Percentiles rank a stretch among this genome's conserved stretches.
phyloP scores from a whole-genome alignment of 2,888 invertebrate genomes.

The Gortyna flavago region DNA sequence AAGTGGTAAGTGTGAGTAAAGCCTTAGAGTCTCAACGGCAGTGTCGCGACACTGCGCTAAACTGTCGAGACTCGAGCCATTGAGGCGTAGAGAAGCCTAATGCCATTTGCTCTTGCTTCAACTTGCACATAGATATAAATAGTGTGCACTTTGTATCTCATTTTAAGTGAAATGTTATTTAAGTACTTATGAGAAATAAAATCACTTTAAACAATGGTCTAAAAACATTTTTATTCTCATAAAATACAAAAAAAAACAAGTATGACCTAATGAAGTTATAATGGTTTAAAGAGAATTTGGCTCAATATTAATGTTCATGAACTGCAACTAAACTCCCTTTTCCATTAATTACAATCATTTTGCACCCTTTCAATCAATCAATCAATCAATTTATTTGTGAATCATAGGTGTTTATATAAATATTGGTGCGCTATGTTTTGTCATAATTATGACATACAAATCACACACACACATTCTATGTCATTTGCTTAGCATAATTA shows the following conservation, averaged over 20 bases:
- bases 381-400: too few relatives aligned
- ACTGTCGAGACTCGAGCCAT: conserved; percentile 72
- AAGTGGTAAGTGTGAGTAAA: conserved; percentile 21
- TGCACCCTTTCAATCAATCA: not conserved
- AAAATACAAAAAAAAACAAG: too few relatives aligned
- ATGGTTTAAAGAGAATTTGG: not conserved
- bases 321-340: not conserved
- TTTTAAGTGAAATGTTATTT: not conserved
- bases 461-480: too few relatives aligned
- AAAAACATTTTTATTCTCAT: too few relatives aligned
- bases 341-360: not conserved
- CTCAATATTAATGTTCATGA: not conserved
- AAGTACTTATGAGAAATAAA: too few relatives aligned
- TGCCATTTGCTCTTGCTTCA: conserved; percentile 78
- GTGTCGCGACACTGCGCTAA: conserved; percentile 62
- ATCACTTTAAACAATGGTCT: too few relatives aligned
- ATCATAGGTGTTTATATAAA: too few relatives aligned
- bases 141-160: conserved; percentile 37
- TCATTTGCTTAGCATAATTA: not conserved
- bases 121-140: conserved; percentile 73
- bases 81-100: conserved; percentile 79
- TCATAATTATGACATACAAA: too few relatives aligned
- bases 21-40: conserved; percentile 43
- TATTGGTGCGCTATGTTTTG: too few relatives aligned
- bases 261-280: too few relatives aligned